These are phyloP conservation scores for Lipophrys pholis DNA, from an alignment of 2,113 vertebrate genomes.

Conservation along the genomic window DNA sequence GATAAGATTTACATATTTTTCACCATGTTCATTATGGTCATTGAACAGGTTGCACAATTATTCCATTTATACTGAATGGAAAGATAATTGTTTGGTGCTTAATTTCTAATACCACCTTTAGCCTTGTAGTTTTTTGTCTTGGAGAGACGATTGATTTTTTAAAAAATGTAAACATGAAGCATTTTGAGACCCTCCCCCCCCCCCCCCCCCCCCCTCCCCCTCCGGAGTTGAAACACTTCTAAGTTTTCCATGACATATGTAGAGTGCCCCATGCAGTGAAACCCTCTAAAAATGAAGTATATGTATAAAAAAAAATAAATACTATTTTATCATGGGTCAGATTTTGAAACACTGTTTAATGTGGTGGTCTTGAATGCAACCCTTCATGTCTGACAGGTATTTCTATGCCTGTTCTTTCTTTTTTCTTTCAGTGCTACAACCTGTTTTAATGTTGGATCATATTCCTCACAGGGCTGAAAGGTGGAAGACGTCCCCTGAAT, in stretches of 20 bases:
- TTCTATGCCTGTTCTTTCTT: constrained; percentile 11
- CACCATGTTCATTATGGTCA: constrained; percentile 74
- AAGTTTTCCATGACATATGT: constrained; percentile 67
- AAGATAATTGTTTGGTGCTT: constrained; percentile 81
- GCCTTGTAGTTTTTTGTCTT: constrained; percentile 78
- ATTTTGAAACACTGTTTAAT: constrained; percentile 73
- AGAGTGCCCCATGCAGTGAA: constrained; percentile 72
- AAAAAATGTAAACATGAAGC: constrained; percentile 64
- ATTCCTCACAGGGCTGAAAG: constrained; percentile 51
- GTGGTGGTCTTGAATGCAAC: constrained; percentile 70
- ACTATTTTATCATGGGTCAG: constrained; percentile 75
- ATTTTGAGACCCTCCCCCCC: constrained; percentile 61
- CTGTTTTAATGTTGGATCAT: constrained; percentile 53
- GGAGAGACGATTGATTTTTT: constrained; percentile 74
- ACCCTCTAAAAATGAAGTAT: constrained; percentile 65
- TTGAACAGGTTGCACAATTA: constrained; percentile 82
- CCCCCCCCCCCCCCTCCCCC: no score
- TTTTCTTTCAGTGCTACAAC: constrained; percentile 49
- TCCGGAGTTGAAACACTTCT: constrained; percentile 64
- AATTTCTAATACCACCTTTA: constrained; percentile 80
- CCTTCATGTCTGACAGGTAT: constrained; percentile 47
- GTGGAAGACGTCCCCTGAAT: constrained; percentile 41
- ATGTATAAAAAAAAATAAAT: constrained; percentile 74
- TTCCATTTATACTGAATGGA: constrained; percentile 78
- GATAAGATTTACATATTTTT: constrained; percentile 73